Evolutionary conservation across 2,888 invertebrate genomes (phyloP).

Genomic region (Stenurella melanura): DNA sequence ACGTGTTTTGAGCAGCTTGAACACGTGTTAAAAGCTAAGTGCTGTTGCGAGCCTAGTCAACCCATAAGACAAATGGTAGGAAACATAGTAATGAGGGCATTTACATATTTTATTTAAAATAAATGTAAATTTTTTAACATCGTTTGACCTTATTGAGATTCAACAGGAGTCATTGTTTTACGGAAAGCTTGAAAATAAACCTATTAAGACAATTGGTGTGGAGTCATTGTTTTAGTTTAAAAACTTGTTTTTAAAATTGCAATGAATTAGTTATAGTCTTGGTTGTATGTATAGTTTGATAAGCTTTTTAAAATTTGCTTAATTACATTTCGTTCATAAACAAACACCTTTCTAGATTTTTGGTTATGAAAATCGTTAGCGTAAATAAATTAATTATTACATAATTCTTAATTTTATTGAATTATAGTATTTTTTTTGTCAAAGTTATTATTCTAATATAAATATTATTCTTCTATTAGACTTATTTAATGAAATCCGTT

Average conservation of each 20-base stretch:
- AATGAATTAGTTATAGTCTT: background rate
- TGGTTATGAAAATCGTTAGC: no score
- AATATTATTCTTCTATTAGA: no score
- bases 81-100: slow-evolving; percentile 4
- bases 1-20: background rate
- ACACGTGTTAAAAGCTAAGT: slow-evolving; percentile 11
- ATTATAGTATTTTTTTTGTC: no score
- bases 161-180: slow-evolving; percentile 14
- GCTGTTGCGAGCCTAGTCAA: background rate
- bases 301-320: no score
- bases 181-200: slow-evolving; percentile 10
- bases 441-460: no score
- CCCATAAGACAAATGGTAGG: slow-evolving; percentile 15
- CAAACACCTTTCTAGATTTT: no score
- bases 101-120: slow-evolving; percentile 17
- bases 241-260: background rate
- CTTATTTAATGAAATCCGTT: no score
- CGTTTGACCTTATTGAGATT: slow-evolving; percentile 3
- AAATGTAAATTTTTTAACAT: slow-evolving; percentile 12
- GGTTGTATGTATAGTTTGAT: background rate
- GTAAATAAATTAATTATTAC: no score
- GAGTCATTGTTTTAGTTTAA: background rate
- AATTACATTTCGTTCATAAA: no score
- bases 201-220: slow-evolving; percentile 1
- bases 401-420: no score